These are phyloP conservation scores for Lithophane semibrunnea DNA, from an alignment of 2,888 invertebrate species.

Conservation along the genomic window DNA sequence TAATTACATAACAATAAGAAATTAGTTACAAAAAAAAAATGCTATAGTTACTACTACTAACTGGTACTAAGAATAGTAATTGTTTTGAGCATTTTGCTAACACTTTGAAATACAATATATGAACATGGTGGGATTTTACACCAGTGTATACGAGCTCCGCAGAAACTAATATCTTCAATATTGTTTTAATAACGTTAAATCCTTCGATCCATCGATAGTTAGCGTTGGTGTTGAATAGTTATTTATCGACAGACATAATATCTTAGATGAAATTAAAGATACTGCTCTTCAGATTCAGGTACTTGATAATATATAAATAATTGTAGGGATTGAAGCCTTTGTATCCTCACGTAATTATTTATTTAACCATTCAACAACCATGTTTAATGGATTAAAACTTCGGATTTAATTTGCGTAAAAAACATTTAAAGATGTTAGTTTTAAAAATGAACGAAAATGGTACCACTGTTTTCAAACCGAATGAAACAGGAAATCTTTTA, in stretches of 20 bases:
- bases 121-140: background rate
- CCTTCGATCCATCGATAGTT: background rate
- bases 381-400: background rate
- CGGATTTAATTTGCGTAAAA: background rate
- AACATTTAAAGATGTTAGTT: background rate
- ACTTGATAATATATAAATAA: background rate
- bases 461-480: background rate
- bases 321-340: background rate
- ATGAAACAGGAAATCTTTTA: background rate
- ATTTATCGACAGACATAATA: constrained; percentile 29
- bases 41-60: too few species aligned
- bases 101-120: background rate
- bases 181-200: constrained; percentile 14
- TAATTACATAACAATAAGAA: background rate
- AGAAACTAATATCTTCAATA: background rate
- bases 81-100: background rate
- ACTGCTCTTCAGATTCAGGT: background rate
- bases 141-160: background rate
- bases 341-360: background rate
- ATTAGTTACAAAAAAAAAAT: too few species aligned
- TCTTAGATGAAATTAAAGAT: constrained; percentile 29
- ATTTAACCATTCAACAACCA: background rate
- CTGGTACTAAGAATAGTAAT: background rate
- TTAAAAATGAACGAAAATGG: background rate
- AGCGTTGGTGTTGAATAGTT: constrained; percentile 18